A percentile compares a stretch with the other conserved stretches of the same genome.
Evolutionary conservation across 2,113 vertebrate genomes (phyloP).

Genomic region (Corydoras maculifer): DNA sequence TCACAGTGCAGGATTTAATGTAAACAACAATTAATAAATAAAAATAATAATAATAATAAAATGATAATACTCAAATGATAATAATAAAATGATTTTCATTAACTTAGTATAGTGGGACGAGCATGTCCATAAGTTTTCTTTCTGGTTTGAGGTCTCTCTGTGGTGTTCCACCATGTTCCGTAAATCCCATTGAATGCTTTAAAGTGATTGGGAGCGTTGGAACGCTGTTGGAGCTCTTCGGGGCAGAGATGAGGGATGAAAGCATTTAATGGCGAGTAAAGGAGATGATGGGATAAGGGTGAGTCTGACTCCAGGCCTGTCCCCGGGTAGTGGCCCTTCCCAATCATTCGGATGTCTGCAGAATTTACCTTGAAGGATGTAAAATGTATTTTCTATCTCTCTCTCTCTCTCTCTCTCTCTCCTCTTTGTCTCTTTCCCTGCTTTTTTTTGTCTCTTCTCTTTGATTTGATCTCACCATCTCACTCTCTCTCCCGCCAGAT

Average conservation of each 20-base stretch:
- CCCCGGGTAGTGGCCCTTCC: constrained; percentile 81
- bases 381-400: constrained; percentile 69
- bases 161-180: background rate
- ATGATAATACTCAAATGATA: too few relatives aligned
- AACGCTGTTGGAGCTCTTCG: background rate
- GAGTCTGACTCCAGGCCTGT: constrained; percentile 74
- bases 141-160: background rate
- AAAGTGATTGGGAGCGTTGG: background rate
- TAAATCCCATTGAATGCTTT: background rate
- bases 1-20: too few relatives aligned
- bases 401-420: constrained; percentile 45
- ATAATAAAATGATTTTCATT: too few relatives aligned
- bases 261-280: constrained; percentile 37
- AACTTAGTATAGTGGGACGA: too few relatives aligned
- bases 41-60: too few relatives aligned
- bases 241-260: constrained; percentile 10
- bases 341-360: constrained; percentile 72
- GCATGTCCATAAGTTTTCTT: too few relatives aligned
- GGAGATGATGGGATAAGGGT: constrained; percentile 63
- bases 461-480: constrained; percentile 71
- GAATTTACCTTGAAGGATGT: constrained; percentile 92
- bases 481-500: constrained; percentile 82
- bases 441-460: constrained; percentile 57
- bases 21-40: too few relatives aligned
- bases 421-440: constrained; percentile 57